A percentile compares a stretch with the other conserved stretches of the same genome.
phyloP scores from a whole-genome alignment of 2,888 invertebrate species.

The Schrankia costaestrigalis region DNA sequence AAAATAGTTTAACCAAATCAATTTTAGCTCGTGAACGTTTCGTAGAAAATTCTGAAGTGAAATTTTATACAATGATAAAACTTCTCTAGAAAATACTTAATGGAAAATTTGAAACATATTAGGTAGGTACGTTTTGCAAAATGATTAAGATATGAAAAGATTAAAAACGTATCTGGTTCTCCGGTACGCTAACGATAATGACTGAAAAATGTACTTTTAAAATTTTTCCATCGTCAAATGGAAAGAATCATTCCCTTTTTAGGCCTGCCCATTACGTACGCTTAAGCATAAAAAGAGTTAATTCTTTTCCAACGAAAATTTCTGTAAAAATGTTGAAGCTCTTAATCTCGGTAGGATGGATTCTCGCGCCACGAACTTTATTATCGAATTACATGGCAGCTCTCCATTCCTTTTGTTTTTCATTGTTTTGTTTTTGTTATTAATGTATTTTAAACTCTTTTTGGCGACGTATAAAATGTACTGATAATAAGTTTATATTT shows the following conservation, averaged over 20 bases:
- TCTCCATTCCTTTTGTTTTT: constrained; percentile 18
- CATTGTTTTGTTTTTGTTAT: constrained; percentile 7
- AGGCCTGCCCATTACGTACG: constrained; percentile 31
- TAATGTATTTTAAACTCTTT: too few species aligned
- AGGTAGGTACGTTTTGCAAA: too few species aligned
- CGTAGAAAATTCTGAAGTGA: too few species aligned
- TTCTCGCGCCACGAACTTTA: constrained; percentile 21
- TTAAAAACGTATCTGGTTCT: constrained; percentile 41
- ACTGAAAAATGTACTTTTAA: constrained; percentile 41
- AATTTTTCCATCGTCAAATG: constrained; percentile 16
- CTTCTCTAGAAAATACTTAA: constrained; percentile 21
- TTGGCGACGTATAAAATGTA: too few species aligned
- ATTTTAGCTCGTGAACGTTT: too few species aligned
- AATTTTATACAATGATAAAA: too few species aligned
- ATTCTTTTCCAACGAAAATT: constrained; percentile 28
- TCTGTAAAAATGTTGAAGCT: constrained; percentile 27
- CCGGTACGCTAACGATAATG: constrained; percentile 47
- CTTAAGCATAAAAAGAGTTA: constrained; percentile 34
- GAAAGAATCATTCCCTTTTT: constrained; percentile 24
- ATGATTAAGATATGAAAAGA: constrained; percentile 39
- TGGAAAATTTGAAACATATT: constrained; percentile 10
- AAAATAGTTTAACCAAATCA: too few species aligned
- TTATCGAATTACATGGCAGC: constrained; percentile 26
- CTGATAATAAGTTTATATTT: too few species aligned
- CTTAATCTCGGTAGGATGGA: constrained; percentile 27